Evolutionary conservation across 2,888 invertebrate species (phyloP).

Genomic region (Thecocarcelia acutangulata): DNA sequence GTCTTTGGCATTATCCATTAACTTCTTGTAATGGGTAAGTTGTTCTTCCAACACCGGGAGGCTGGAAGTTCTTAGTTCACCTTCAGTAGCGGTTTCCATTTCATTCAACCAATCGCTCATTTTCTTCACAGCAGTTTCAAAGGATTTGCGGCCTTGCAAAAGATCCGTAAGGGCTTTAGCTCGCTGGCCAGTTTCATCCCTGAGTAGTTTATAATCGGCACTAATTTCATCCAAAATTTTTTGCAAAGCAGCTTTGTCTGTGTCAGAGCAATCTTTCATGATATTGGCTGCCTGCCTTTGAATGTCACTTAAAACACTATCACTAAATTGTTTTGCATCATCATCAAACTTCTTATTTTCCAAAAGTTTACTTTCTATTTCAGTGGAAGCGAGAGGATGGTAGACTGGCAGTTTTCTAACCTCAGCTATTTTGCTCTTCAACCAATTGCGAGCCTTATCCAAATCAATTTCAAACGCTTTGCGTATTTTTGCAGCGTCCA

Average conservation of each 20-base stretch:
- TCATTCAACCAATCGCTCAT: slow-evolving; percentile 95
- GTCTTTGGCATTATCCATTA: slow-evolving; percentile 88
- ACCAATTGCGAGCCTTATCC: slow-evolving; percentile 90
- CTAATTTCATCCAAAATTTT: slow-evolving; percentile 86
- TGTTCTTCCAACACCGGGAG: slow-evolving; percentile 93
- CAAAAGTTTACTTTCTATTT: slow-evolving; percentile 91
- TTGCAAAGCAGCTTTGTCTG: slow-evolving; percentile 86
- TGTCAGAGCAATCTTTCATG: slow-evolving; percentile 91
- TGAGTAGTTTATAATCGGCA: slow-evolving; percentile 87
- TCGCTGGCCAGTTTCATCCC: slow-evolving; percentile 88
- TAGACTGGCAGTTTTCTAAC: slow-evolving; percentile 88
- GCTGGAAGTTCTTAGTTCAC: slow-evolving; percentile 90
- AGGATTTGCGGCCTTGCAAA: slow-evolving; percentile 89
- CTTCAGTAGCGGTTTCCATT: slow-evolving; percentile 92
- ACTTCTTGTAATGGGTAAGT: slow-evolving; percentile 90
- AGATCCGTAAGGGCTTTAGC: slow-evolving; percentile 87
- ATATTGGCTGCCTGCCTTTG: slow-evolving; percentile 89
- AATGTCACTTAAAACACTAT: slow-evolving; percentile 88
- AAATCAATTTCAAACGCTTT: slow-evolving; percentile 89
- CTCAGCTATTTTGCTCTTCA: slow-evolving; percentile 89
- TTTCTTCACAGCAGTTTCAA: slow-evolving; percentile 90
- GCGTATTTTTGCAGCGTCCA: slow-evolving; percentile 87
- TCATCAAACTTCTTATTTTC: slow-evolving; percentile 88
- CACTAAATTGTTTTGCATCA: slow-evolving; percentile 90
- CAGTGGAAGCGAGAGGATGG: slow-evolving; percentile 89